phyloP scores from a whole-genome alignment of 2,888 invertebrate species.

The Teleogryllus oceanicus region DNA sequence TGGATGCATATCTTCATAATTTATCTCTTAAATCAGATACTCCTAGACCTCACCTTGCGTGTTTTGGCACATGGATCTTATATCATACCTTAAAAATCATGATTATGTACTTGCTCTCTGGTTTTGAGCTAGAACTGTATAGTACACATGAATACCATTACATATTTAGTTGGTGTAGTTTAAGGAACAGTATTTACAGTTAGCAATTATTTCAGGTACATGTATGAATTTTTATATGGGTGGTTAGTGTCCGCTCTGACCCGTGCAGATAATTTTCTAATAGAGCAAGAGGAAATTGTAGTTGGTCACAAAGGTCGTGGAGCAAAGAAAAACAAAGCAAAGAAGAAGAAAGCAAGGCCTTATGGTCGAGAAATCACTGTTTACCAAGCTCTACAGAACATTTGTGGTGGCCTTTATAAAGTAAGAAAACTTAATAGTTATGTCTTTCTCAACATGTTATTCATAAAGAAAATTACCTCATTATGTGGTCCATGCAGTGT shows the following conservation, averaged over 20 bases:
- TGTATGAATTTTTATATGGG: conserved; percentile 90
- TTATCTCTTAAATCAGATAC: conserved; percentile 65
- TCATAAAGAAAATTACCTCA: too few relatives aligned
- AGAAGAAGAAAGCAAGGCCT: conserved; percentile 66
- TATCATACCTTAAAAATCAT: conserved; percentile 90
- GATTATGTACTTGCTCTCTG: conserved; percentile 89
- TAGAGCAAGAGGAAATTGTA: conserved; percentile 66
- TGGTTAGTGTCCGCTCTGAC: conserved; percentile 89
- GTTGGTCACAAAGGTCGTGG: conserved; percentile 50
- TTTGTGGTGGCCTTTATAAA: conserved; percentile 94
- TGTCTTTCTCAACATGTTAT: too few relatives aligned
- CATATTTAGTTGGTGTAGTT: conserved; percentile 57
- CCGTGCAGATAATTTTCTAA: conserved; percentile 79
- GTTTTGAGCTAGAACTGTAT: conserved; percentile 93
- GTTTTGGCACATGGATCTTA: conserved; percentile 91
- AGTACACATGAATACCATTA: conserved; percentile 95
- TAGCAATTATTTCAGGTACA: conserved; percentile 59
- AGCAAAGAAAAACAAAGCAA: conserved; percentile 53
- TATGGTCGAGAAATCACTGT: conserved; percentile 81
- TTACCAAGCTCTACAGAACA: conserved; percentile 86
- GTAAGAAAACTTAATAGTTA: conserved; percentile 47
- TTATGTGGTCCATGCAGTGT: too few relatives aligned
- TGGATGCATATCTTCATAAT: conserved; percentile 77
- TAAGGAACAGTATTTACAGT: not conserved
- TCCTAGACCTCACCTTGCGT: conserved; percentile 71